Percentiles rank a stretch among this genome's conserved stretches.
phyloP scores from a whole-genome alignment of 2,113 vertebrate genomes.

The Ciconia stormi region DNA sequence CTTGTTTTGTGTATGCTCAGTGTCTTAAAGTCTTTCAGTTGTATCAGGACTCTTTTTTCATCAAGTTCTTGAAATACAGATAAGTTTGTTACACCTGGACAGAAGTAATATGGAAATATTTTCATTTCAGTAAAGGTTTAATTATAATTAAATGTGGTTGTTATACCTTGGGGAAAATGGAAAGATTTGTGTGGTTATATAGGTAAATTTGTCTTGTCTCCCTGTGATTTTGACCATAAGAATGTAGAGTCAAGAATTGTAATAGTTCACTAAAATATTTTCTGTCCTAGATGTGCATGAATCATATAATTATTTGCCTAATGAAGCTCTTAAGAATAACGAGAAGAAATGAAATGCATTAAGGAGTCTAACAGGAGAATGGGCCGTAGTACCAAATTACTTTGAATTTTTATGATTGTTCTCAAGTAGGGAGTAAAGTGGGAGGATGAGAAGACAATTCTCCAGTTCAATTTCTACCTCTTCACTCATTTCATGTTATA shows the following conservation, averaged over 20 bases:
- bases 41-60: neutral
- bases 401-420: slow-evolving; percentile 37
- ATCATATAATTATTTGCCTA: slow-evolving; percentile 44
- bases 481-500: slow-evolving; percentile 4
- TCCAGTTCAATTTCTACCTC: slow-evolving; percentile 26
- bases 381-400: neutral
- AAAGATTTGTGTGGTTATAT: neutral
- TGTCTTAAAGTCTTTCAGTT: neutral
- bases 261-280: slow-evolving; percentile 38
- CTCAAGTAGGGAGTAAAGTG: slow-evolving; percentile 24
- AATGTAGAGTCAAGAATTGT: neutral
- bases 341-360: slow-evolving; percentile 16
- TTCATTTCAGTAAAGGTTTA: neutral
- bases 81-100: neutral
- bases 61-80: neutral
- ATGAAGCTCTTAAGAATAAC: slow-evolving; percentile 30
- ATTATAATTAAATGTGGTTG: neutral
- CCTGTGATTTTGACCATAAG: slow-evolving; percentile 35
- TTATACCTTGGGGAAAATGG: neutral
- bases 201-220: slow-evolving; percentile 18
- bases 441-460: slow-evolving; percentile 30
- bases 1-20: neutral
- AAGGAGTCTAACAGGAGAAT: neutral
- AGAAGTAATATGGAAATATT: neutral
- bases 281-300: slow-evolving; percentile 11